Evolutionary conservation across 2,113 vertebrate genomes (phyloP), one percentile per base, ranked within the genome.

Genomic region (Setophaga petechia): DNA sequence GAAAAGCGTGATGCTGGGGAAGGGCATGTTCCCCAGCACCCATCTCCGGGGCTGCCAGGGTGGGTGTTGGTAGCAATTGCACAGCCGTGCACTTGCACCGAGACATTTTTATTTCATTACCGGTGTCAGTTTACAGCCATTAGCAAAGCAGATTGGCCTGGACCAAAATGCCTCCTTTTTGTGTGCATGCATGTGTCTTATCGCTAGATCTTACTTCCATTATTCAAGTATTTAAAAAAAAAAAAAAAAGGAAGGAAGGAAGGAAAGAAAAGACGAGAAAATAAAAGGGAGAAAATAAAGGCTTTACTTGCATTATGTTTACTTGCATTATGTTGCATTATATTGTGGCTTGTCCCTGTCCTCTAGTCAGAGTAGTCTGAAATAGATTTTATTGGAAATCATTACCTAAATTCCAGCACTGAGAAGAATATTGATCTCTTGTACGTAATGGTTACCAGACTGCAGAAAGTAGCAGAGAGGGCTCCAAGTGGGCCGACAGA

Each of bases 71-170:
- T 96, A 97, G 94, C 98, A 95, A 98, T 97, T 93, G 96, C 59
- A 52, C 97, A 86, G 96, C 97, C 96, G n/a, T 92, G 95, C 94
- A 94, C 97, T 98, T 96, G 96, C 95, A 97, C 90, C 0, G 55
- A 97, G 98, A 98, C 98, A 97, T 98, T 98, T 98, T 98, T 98
- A 98, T 98, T 98, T 98, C 98, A 98, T 98, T 98, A 98, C 24
- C 59, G 95, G 98, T 98, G 98, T 98, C 98, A 63, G 96, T 75
- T 98, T 98, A 98, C 98, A 98, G 96, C 97, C 97, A 98, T 98
- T 98, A 98, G 97, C 97, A 97, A 96, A 98, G 97, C 98, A 98
- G 97, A 98, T 98, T 97, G 97, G 96, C 93, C 96, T 87, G 84
- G 91, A 86, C 97, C 96, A 91, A 97, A 98, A 98, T 97, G 93